phyloP scores from a whole-genome alignment of 2,113 vertebrate genomes.

The Holacanthus passer region DNA sequence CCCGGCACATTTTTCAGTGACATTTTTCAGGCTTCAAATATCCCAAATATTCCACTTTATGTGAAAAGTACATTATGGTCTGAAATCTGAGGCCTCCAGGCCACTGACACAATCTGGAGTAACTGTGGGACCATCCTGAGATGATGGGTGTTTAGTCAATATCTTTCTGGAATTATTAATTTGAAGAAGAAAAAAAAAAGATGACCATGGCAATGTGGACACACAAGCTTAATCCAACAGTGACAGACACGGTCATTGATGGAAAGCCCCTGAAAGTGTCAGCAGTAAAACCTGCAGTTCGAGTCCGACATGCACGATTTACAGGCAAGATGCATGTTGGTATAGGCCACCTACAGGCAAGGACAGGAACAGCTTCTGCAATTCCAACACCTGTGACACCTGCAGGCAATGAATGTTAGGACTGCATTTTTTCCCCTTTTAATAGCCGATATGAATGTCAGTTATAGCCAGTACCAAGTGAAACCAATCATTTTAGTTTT shows the following conservation, averaged over 20 bases:
- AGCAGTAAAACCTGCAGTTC: not conserved
- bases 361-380: no score
- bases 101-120: slow-evolving; percentile 13
- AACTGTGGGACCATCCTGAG: not conserved
- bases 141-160: not conserved
- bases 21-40: slow-evolving; percentile 37
- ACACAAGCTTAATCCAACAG: not conserved
- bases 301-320: not conserved
- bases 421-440: no score
- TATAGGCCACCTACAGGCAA: not conserved
- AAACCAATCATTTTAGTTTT: no score
- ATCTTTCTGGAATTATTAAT: not conserved
- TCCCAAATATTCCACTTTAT: not conserved
- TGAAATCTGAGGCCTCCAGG: slow-evolving; percentile 7
- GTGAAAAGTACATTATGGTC: slow-evolving; percentile 16
- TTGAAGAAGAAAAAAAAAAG: not conserved
- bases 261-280: not conserved
- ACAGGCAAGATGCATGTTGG: not conserved
- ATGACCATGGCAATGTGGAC: not conserved
- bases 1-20: slow-evolving; percentile 13
- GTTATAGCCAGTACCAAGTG: no score
- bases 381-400: not conserved
- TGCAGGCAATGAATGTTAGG: not conserved
- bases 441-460: not conserved
- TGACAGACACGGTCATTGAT: not conserved